These are phyloP conservation scores for Centrocercus urophasianus DNA, from an alignment of 2,113 vertebrate genomes.

Conservation along the genomic window DNA sequence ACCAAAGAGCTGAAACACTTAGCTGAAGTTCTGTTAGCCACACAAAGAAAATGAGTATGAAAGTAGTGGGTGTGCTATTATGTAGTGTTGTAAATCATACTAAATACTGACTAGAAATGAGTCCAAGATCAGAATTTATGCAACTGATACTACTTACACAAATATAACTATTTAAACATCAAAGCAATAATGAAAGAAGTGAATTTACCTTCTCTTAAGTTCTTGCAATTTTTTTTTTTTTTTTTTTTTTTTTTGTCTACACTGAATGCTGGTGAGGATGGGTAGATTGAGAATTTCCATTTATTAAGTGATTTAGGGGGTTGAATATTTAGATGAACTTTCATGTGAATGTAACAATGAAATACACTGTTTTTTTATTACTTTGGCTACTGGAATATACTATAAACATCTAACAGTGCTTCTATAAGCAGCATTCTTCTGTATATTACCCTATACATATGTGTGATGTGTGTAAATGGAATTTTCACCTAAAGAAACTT, in stretches of 20 bases:
- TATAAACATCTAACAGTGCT: background rate
- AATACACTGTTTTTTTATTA: background rate
- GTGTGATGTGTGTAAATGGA: slow-evolving; percentile 37
- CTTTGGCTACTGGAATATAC: background rate
- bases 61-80: background rate
- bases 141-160: background rate
- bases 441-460: background rate
- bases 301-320: background rate
- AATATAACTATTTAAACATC: background rate
- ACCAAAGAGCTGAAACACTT: background rate
- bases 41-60: background rate
- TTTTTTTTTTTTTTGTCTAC: background rate
- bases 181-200: background rate
- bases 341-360: background rate
- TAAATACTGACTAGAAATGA: background rate
- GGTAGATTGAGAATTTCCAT: background rate
- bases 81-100: background rate
- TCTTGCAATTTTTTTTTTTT: background rate
- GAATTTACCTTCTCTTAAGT: background rate
- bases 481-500: slow-evolving; percentile 46
- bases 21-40: background rate
- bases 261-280: background rate
- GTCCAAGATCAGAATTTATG: background rate
- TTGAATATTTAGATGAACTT: background rate
- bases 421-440: background rate